A percentile compares a stretch with the other conserved stretches of the same genome.
Evolutionary conservation across 2,113 vertebrate genomes (phyloP).

Genomic region (Oncorhynchus tshawytscha): DNA sequence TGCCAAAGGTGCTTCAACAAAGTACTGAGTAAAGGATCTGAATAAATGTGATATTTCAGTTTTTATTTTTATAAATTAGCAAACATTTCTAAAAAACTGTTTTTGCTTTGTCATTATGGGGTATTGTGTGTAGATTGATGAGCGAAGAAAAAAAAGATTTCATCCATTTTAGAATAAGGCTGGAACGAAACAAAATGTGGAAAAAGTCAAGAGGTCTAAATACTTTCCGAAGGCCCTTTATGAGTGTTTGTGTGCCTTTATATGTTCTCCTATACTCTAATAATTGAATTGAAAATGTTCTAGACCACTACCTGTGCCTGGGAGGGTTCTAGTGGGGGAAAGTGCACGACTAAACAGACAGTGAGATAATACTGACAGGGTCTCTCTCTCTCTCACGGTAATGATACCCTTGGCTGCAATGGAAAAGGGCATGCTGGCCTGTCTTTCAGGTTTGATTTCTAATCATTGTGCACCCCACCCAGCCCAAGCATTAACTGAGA

Average conservation of each 20-base stretch:
- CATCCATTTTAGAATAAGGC: too few species aligned
- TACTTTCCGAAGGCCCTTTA: too few species aligned
- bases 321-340: constrained; percentile 1
- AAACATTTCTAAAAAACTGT: too few species aligned
- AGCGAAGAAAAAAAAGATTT: too few species aligned
- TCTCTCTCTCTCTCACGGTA: neutral
- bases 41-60: too few species aligned
- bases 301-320: neutral
- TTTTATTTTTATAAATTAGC: too few species aligned
- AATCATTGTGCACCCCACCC: constrained; percentile 26
- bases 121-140: too few species aligned
- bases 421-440: constrained; percentile 5
- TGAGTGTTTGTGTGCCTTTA: neutral
- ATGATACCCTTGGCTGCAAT: constrained; percentile 6
- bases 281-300: neutral
- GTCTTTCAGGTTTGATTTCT: constrained; percentile 29
- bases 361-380: neutral
- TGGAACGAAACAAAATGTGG: too few species aligned
- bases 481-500: constrained; percentile 22
- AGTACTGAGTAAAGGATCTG: too few species aligned
- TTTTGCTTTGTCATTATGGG: too few species aligned
- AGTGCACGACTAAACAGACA: constrained; percentile 15
- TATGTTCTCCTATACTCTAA: neutral
- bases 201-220: too few species aligned
- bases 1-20: too few species aligned